Conservation (phyloP, 2,888 invertebrate species). For the Phortica magna region DNA sequence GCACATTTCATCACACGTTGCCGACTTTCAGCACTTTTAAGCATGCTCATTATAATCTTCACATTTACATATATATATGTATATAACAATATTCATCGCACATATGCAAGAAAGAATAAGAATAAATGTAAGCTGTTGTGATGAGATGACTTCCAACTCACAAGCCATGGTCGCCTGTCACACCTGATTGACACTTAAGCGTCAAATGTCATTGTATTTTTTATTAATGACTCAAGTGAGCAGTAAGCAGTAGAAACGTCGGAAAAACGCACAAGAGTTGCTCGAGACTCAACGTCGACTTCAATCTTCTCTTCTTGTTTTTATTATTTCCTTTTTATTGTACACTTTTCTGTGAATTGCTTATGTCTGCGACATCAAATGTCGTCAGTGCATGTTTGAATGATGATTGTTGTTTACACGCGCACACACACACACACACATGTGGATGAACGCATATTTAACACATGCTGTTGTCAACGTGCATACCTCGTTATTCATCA, state of each 20-base stretch:
- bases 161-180: background rate
- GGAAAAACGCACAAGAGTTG: background rate
- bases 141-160: background rate
- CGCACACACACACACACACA: background rate
- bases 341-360: slow-evolving; percentile 13
- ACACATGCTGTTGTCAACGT: background rate
- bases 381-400: background rate
- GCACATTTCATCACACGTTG: too few species aligned
- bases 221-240: slow-evolving; percentile 28
- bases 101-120: too few species aligned
- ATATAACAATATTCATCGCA: too few species aligned
- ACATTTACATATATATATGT: too few species aligned
- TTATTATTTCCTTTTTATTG: slow-evolving; percentile 27
- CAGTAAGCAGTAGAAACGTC: background rate
- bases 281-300: slow-evolving; percentile 24
- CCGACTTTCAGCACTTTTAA: too few species aligned
- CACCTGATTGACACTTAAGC: slow-evolving; percentile 22
- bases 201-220: slow-evolving; percentile 30
- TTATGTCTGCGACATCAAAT: background rate
- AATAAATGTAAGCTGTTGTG: too few species aligned
- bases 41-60: too few species aligned
- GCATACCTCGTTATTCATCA: background rate
- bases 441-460: background rate
- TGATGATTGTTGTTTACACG: background rate
- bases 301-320: background rate